Conservation (phyloP, 2,113 vertebrate species). For the Chaetodon auriga region DNA sequence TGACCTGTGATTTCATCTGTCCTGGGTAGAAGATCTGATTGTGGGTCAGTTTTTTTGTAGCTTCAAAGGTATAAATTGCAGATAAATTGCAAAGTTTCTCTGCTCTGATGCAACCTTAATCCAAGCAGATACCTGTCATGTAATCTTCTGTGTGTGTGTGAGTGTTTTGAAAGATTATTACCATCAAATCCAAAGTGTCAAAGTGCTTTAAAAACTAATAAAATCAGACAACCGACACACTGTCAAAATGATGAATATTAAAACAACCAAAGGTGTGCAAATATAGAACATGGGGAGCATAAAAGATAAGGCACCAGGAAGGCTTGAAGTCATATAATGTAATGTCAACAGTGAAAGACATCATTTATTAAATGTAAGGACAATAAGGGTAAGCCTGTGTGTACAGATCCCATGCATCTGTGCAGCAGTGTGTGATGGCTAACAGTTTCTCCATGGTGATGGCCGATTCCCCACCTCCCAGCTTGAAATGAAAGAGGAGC, state of each 20-base stretch:
- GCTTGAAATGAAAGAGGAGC: slow-evolving; percentile 55
- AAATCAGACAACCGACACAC: not conserved
- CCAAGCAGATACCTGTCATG: not conserved
- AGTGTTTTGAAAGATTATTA: not conserved
- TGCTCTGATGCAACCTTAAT: too few relatives aligned
- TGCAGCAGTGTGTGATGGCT: slow-evolving; percentile 8
- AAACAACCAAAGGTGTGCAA: not conserved
- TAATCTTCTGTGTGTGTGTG: not conserved
- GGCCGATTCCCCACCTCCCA: slow-evolving; percentile 48
- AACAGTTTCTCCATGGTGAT: slow-evolving; percentile 58
- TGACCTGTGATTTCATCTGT: too few relatives aligned
- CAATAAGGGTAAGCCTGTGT: not conserved
- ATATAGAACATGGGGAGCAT: not conserved
- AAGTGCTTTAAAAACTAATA: not conserved
- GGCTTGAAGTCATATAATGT: too few relatives aligned
- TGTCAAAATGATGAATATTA: not conserved
- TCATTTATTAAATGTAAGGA: not conserved
- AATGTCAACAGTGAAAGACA: not conserved
- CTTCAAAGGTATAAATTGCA: too few relatives aligned
- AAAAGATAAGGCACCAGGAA: not conserved
- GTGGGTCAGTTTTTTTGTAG: too few relatives aligned
- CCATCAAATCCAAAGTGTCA: not conserved
- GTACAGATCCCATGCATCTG: slow-evolving; percentile 36
- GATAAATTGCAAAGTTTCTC: too few relatives aligned
- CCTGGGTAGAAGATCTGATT: too few relatives aligned